phyloP scores from a whole-genome alignment of 2,888 invertebrate species.

The Oxystoma pomonae region DNA sequence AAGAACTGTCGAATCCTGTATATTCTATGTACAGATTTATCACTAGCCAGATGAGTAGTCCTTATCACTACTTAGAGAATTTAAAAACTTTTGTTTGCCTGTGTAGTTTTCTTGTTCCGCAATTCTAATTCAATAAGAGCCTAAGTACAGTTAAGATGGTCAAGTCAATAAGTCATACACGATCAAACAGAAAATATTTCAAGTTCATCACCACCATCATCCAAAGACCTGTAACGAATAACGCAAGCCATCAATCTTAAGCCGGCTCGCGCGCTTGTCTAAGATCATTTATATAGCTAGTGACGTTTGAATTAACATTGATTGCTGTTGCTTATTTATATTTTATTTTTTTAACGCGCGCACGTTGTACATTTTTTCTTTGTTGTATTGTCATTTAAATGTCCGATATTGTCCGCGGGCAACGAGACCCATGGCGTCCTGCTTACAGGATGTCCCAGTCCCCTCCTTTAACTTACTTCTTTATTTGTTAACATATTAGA shows the following conservation, averaged over 20 bases:
- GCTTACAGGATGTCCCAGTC: no score
- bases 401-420: conserved; percentile 12
- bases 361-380: no score
- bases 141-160: background rate
- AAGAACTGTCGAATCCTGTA: no score
- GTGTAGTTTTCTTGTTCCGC: no score
- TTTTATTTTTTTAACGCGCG: conserved; percentile 32
- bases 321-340: conserved; percentile 44
- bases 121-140: no score
- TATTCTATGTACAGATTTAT: no score
- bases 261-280: conserved; percentile 17
- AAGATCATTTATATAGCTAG: conserved; percentile 46
- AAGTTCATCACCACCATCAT: background rate
- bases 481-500: no score
- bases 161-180: background rate
- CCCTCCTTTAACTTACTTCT: no score
- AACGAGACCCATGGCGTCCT: background rate
- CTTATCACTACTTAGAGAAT: no score
- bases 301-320: conserved; percentile 51
- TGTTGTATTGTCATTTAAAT: conserved; percentile 24
- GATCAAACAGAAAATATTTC: background rate
- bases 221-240: conserved; percentile 30
- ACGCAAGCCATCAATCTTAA: conserved; percentile 40
- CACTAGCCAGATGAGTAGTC: no score
- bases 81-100: no score